Base-by-base conservation (phyloP, 1,140 invertebrate genomes). In the Myzus persicae region DNA sequence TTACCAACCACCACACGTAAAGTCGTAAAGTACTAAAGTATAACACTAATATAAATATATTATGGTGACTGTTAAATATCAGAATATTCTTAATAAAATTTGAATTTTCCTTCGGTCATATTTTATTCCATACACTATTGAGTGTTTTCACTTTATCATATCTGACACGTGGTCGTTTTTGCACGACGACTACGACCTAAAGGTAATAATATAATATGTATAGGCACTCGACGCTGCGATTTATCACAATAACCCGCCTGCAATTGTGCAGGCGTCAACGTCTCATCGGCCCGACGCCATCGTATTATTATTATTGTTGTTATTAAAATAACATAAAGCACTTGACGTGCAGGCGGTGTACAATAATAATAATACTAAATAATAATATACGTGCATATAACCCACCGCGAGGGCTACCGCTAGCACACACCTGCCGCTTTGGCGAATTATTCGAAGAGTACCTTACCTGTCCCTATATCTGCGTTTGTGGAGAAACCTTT, bases 261-360 rank as follows among this genome's bases (percentile, higher is more conserved):
- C 48, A 90, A 90, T 90, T 90, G 88, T 90, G 59, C 59, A 76
- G 48, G 36, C 88, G 48, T 90, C 88, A 90, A 90, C 88, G 51
- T 51, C 88, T 90, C 48, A 51, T 51, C 48, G 82, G 8, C 82
- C 40, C 82, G 59, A 76, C 59, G 59, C 59, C 59, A 76, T 76
- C 38, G 38, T 84, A 84, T 31, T 84, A 84, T 76, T 76, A 76
- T 76, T 76, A 76, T 76, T 76, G 59, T 76, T 76, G 36, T 76
- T 76, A 76, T 76, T 76, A 76, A 76, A 76, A 76, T 76, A 76
- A 76, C 59, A 76, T 76, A 76, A 76, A 76, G 59, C 59, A 76
- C 59, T 76, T 76, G 59, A 76, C 59, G 59, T n/a, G 59, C 59
- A 76, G 14, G 59, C 59, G 31, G 59, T 31, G 59, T 76, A 76